Percentiles rank a stretch among this genome's conserved stretches.
These are phyloP conservation scores for Rhyacophila evoluta DNA, from an alignment of 2,888 invertebrate genomes.

Conservation along the genomic window DNA sequence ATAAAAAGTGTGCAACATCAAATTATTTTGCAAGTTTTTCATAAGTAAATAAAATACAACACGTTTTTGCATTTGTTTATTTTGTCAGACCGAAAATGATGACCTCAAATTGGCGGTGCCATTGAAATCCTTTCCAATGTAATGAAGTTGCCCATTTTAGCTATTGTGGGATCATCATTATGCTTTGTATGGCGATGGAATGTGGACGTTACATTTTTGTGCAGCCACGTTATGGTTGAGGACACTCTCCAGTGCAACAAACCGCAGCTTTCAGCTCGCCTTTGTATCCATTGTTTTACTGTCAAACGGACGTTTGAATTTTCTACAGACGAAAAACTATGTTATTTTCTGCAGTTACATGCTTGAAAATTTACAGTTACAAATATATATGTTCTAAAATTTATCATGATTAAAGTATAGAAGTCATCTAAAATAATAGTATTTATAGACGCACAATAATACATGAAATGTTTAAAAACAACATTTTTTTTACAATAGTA, in stretches of 20 bases:
- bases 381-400: too few species aligned
- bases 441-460: too few species aligned
- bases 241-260: conserved; percentile 27
- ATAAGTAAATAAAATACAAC: too few species aligned
- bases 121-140: not conserved
- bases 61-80: too few species aligned
- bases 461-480: too few species aligned
- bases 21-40: too few species aligned
- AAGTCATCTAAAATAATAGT: too few species aligned
- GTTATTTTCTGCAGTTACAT: too few species aligned
- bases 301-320: not conserved
- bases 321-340: not conserved
- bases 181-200: conserved; percentile 35
- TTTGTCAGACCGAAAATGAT: not conserved
- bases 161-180: conserved; percentile 37
- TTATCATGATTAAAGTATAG: too few species aligned
- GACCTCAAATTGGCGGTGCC: not conserved
- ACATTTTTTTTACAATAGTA: too few species aligned
- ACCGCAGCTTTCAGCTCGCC: not conserved
- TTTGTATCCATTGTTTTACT: not conserved
- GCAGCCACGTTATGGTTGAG: not conserved
- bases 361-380: too few species aligned
- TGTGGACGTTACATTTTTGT: conserved; percentile 40
- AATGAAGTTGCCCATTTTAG: conserved; percentile 33
- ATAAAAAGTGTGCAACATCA: too few species aligned